Percentiles rank a stretch among this genome's conserved stretches.
Conservation (phyloP, 2,113 vertebrate species). For the Maccullochella peelii region DNA sequence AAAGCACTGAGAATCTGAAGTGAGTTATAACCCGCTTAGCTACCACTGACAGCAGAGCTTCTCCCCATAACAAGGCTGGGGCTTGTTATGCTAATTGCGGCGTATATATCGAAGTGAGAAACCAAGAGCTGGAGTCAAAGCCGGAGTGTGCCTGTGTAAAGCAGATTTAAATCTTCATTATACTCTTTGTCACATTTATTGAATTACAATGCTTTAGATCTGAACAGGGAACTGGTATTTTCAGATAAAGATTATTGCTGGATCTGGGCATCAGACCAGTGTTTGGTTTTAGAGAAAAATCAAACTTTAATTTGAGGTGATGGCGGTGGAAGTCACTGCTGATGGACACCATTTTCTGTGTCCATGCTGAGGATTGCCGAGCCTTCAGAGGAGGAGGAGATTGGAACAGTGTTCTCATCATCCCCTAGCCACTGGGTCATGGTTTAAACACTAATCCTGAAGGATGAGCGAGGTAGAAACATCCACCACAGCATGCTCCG, state of each 20-base stretch:
- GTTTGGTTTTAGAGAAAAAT: conserved; percentile 22
- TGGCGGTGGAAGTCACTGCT: neutral
- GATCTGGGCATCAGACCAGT: conserved; percentile 22
- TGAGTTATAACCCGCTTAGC: conserved; percentile 53
- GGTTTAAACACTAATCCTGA: conserved; percentile 79
- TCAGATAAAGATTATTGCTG: conserved; percentile 19
- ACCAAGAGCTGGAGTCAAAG: conserved; percentile 32
- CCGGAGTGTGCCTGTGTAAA: conserved; percentile 8
- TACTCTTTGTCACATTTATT: conserved; percentile 29
- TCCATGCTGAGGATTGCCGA: conserved; percentile 39
- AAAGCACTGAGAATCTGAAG: conserved; percentile 26
- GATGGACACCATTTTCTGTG: conserved; percentile 49
- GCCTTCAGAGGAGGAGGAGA: conserved; percentile 55
- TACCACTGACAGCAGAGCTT: conserved; percentile 55
- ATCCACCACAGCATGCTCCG: conserved; percentile 67
- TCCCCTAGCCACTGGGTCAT: conserved; percentile 68
- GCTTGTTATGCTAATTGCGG: conserved; percentile 67
- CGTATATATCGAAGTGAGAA: conserved; percentile 32
- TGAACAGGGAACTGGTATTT: neutral
- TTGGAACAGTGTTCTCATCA: conserved; percentile 77
- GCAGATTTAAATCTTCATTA: conserved; percentile 48
- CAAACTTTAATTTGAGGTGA: conserved; percentile 29
- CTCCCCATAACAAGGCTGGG: conserved; percentile 43
- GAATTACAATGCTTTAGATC: conserved; percentile 6
- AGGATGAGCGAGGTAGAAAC: conserved; percentile 74